These are phyloP conservation scores for Salmo trutta DNA, from an alignment of 2,797 vertebrate genomes.

Conservation along the genomic window DNA sequence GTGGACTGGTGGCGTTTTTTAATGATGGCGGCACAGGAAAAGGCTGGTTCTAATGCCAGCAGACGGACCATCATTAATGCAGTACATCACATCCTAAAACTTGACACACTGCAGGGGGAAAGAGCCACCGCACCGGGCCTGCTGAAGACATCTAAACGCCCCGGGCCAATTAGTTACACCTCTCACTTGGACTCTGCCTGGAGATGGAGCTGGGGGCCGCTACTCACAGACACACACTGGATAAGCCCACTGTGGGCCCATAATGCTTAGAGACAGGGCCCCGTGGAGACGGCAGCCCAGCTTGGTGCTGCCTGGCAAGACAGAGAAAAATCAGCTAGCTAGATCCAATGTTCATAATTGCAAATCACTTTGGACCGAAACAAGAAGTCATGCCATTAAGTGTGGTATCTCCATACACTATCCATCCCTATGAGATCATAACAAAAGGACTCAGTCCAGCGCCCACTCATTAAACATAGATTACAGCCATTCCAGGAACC, in stretches of 20 bases:
- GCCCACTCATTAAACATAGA: no score
- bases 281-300: background rate
- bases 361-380: background rate
- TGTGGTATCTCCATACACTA: background rate
- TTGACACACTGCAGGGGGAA: background rate
- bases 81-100: background rate
- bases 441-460: no score
- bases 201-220: background rate
- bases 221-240: background rate
- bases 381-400: background rate
- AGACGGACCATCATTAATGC: background rate
- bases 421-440: no score
- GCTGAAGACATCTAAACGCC: background rate
- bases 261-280: slow-evolving; percentile 1
- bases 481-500: no score
- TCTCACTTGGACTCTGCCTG: background rate
- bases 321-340: background rate
- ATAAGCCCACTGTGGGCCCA: background rate
- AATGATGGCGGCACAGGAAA: background rate
- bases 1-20: background rate
- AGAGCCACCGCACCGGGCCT: no score
- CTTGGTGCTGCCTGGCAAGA: background rate
- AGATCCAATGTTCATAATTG: background rate
- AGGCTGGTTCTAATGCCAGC: background rate
- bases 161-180: background rate